Percentiles rank a stretch among this genome's conserved stretches.
These are phyloP conservation scores for Oligia fasciuncula DNA, from an alignment of 2,888 invertebrate species.

Conservation along the genomic window DNA sequence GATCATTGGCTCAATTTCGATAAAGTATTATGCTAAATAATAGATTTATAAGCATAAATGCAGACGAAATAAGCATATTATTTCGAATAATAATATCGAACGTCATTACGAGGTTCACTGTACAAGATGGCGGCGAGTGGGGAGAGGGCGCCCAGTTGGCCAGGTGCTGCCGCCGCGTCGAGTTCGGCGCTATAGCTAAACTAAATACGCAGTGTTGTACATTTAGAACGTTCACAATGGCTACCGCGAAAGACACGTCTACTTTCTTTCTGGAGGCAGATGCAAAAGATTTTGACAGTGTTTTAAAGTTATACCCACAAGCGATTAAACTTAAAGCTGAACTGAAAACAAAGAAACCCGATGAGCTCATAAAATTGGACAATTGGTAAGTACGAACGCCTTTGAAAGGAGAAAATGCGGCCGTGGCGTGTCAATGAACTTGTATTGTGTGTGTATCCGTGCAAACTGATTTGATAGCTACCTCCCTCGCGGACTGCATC, in stretches of 20 bases:
- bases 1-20: constrained; percentile 46
- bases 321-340: constrained; percentile 97
- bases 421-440: constrained; percentile 91
- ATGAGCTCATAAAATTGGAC: constrained; percentile 98
- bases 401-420: constrained; percentile 90
- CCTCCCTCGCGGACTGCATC: constrained; percentile 92
- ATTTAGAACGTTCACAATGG: constrained; percentile 93
- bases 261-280: constrained; percentile 98
- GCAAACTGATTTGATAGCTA: constrained; percentile 91
- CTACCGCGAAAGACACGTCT: constrained; percentile 97
- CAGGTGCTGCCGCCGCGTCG: constrained; percentile 91
- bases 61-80: constrained; percentile 76
- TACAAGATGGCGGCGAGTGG: constrained; percentile 90
- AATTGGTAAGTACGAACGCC: constrained; percentile 95
- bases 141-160: constrained; percentile 90
- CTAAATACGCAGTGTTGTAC: constrained; percentile 90
- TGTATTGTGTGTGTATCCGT: constrained; percentile 91
- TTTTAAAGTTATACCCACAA: constrained; percentile 97
- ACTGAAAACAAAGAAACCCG: constrained; percentile 97
- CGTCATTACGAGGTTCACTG: constrained; percentile 87
- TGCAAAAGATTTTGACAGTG: constrained; percentile 96
- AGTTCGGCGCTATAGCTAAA: constrained; percentile 90
- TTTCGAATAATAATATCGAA: constrained; percentile 87
- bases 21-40: constrained; percentile 58
- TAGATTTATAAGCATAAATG: constrained; percentile 67